Evolutionary conservation across 92 coral and sea anemone genomes (phyloP).

Genomic region (Micromussa lordhowensis): DNA sequence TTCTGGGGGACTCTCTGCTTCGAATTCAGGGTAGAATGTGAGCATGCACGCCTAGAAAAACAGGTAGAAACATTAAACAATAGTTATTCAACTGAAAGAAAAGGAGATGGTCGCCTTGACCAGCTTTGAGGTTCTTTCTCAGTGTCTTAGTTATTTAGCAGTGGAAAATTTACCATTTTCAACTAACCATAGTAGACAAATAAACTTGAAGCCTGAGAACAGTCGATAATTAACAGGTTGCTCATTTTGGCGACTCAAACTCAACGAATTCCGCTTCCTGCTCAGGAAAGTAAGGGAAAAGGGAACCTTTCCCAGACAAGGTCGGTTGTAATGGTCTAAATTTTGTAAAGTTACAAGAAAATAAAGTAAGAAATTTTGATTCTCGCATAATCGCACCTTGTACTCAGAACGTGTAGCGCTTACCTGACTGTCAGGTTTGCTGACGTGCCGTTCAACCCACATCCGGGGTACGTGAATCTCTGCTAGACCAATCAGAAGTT

Average conservation of each 20-base stretch:
- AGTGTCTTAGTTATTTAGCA: background rate
- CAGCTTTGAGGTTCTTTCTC: background rate
- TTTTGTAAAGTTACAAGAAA: too few species aligned
- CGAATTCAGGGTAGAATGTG: constrained; percentile 96
- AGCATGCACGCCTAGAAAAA: constrained; percentile 89
- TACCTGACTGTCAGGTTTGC: constrained; percentile 83
- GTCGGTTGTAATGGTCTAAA: too few species aligned
- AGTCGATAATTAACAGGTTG: background rate
- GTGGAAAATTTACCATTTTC: background rate
- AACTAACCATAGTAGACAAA: background rate
- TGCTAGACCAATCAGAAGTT: constrained; percentile 86
- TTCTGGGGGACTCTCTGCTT: constrained; percentile 74
- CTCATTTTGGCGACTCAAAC: background rate
- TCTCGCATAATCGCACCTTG: background rate
- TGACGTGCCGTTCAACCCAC: constrained; percentile 92
- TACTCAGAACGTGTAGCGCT: background rate
- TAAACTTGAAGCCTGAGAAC: background rate
- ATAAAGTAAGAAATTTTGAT: too few species aligned
- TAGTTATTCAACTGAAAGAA: background rate
- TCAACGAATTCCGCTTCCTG: background rate
- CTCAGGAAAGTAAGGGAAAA: too few species aligned
- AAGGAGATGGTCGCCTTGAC: background rate
- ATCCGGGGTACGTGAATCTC: constrained; percentile 98
- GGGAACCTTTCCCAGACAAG: too few species aligned
- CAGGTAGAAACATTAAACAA: background rate